Percentiles rank a stretch among this genome's conserved stretches.
Evolutionary conservation across 2,113 vertebrate genomes (phyloP).

Genomic region (Sialia sialis): DNA sequence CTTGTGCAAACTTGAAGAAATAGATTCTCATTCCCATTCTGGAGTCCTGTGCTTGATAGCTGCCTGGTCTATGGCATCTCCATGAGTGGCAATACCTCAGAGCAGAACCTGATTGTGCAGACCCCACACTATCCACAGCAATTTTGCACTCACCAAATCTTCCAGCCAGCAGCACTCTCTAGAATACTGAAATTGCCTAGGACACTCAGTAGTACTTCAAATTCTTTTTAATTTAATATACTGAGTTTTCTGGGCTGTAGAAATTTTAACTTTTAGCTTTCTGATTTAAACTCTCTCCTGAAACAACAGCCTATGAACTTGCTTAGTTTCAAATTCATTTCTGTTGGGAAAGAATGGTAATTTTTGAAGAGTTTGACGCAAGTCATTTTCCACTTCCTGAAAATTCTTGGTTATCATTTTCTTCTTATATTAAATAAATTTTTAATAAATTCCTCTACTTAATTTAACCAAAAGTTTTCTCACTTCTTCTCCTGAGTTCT

Average conservation of each 20-base stretch:
- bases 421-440: slow-evolving; percentile 14
- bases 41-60: not conserved
- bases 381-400: slow-evolving; percentile 3
- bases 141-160: not conserved
- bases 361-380: not conserved
- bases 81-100: not conserved
- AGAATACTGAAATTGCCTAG: not conserved
- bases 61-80: not conserved
- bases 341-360: not conserved
- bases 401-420: not conserved
- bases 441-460: slow-evolving; percentile 31
- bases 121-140: rapidly evolving
- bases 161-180: not conserved
- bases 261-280: not conserved
- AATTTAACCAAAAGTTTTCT: slow-evolving; percentile 33
- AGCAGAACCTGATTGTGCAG: not conserved
- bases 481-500: not conserved
- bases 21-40: not conserved
- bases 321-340: not conserved
- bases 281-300: not conserved
- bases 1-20: not conserved
- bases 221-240: not conserved
- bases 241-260: not conserved
- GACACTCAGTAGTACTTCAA: not conserved
- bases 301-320: not conserved